A percentile compares a stretch with the other conserved stretches of the same genome.
phyloP scores from a whole-genome alignment of 2,113 vertebrate genomes.

The Myocastor coypus region DNA sequence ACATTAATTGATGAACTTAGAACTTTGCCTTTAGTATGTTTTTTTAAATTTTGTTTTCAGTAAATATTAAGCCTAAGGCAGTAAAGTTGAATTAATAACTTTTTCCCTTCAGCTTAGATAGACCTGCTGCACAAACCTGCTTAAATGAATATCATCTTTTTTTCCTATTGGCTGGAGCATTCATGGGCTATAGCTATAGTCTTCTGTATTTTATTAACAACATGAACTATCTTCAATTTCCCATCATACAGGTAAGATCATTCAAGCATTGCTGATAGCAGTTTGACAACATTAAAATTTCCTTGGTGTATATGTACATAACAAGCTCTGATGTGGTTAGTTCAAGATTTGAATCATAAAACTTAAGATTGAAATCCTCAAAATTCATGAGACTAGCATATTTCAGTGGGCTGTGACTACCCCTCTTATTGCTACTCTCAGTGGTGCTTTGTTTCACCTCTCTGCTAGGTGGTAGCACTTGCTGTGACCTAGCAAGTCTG shows the following conservation, averaged over 20 bases:
- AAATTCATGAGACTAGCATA: background rate
- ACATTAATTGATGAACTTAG: constrained; percentile 53
- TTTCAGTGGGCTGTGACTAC: background rate
- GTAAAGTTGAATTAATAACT: constrained; percentile 58
- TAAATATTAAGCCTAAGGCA: constrained; percentile 46
- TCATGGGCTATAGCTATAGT: constrained; percentile 95
- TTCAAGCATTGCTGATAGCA: constrained; percentile 35
- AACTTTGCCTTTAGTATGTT: constrained; percentile 53
- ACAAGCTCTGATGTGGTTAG: constrained; percentile 21
- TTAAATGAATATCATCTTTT: constrained; percentile 96
- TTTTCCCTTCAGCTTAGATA: constrained; percentile 74
- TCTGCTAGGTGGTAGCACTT: constrained; percentile 11
- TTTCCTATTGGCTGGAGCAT: constrained; percentile 93
- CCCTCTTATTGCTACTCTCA: background rate
- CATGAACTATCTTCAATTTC: constrained; percentile 96
- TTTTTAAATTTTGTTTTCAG: constrained; percentile 33
- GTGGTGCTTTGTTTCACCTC: background rate
- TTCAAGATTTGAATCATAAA: constrained; percentile 50
- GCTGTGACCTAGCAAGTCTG: constrained; percentile 18
- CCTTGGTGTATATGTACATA: background rate
- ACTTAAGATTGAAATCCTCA: background rate
- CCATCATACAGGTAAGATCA: constrained; percentile 92
- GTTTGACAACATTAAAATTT: constrained; percentile 45
- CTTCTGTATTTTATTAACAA: constrained; percentile 94
- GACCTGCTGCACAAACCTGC: constrained; percentile 85